Base-by-base conservation (phyloP, 2,888 invertebrate species). In the Clivina fossor region DNA sequence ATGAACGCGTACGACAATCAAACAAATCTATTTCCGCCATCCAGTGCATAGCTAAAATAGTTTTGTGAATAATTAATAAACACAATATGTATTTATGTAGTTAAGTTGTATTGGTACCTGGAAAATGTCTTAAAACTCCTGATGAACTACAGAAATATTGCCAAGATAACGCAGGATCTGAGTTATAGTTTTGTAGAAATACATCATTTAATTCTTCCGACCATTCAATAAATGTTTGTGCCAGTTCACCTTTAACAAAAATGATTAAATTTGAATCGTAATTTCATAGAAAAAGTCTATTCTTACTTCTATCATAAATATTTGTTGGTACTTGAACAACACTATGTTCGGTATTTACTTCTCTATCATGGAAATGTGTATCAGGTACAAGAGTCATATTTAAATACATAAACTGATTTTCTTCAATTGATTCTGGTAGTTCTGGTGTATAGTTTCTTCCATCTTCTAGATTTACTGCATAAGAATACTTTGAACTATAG, bases 111-210 rank as follows among this genome's bases (percentile, higher is more conserved):
- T n/a, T n/a, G n/a, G 4, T 61, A 69, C 72, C 72, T 47, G 99
- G 99, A 76, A 87, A 99, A 69, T 92, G 90, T 4, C 99, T 78
- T 65, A 99, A 80, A 66, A 98, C 88, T 9, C 99, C 99, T 2
- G 89, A 85, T 22, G 91, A 85, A 63, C 94, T 94, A 20, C 98
- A 96, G 72, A 98, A 99, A 74, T 96, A 97, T 75, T 99, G 99
- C 94, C 97, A 99, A 1, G 88, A 88, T 26, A 96, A 74, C 0
- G 93, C 90, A 1, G 94, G 93, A 77, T 96, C 93, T 0, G 86
- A 83, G 61, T 86, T 80, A 69, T 90, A 91, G 73, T 98, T 98
- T 67, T 86, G 83, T 49, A 76, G 78, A 72, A 97, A 98, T 4
- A 87, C 83, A 22, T 85, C 80, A 66, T 96, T 91, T 47, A 99